These are phyloP conservation scores for Cichladusa arquata DNA, from an alignment of 2,113 vertebrate genomes.

Conservation along the genomic window DNA sequence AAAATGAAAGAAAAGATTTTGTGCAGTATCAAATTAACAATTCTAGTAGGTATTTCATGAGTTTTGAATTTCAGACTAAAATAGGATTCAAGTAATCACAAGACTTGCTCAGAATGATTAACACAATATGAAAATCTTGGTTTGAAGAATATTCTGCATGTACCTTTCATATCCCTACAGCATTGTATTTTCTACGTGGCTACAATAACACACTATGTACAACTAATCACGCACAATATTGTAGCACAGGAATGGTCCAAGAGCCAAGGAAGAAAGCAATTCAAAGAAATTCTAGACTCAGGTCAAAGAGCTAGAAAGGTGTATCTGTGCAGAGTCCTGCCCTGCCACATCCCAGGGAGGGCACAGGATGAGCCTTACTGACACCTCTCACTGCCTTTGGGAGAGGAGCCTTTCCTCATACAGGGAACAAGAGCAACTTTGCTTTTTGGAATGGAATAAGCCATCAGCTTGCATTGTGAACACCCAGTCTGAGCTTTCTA, in stretches of 20 bases:
- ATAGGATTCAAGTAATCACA: neutral
- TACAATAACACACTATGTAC: neutral
- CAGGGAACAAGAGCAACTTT: neutral
- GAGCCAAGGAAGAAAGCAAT: neutral
- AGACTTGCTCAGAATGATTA: neutral
- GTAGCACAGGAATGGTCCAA: neutral
- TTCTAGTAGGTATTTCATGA: neutral
- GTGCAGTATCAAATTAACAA: neutral
- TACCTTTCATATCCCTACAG: neutral
- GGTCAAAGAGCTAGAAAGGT: neutral
- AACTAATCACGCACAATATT: neutral
- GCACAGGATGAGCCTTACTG: fast-evolving
- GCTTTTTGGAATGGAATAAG: neutral
- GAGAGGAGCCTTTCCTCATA: neutral
- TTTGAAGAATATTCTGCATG: neutral
- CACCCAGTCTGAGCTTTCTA: neutral
- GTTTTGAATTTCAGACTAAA: neutral
- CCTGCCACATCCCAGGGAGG: neutral
- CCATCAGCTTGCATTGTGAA: neutral
- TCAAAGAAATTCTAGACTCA: neutral
- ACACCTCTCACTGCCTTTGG: neutral
- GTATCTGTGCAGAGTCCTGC: neutral
- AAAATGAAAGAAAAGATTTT: neutral
- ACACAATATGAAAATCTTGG: neutral
- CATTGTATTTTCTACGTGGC: fast-evolving